phyloP scores from a whole-genome alignment of 2,113 vertebrate species.

The Oplegnathus fasciatus region DNA sequence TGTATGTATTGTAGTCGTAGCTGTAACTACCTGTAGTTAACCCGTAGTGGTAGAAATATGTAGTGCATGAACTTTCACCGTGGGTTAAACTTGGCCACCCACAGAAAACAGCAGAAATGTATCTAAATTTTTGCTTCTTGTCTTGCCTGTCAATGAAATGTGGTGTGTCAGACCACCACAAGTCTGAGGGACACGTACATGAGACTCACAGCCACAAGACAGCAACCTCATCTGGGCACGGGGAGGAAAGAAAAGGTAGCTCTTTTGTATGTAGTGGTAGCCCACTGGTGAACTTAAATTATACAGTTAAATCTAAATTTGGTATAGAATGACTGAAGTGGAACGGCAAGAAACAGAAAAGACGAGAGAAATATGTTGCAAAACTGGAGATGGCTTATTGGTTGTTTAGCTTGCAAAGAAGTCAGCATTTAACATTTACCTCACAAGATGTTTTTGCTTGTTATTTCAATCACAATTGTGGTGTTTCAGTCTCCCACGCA shows the following conservation, averaged over 20 bases:
- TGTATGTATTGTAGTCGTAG: no score
- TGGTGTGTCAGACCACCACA: no score
- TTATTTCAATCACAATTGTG: slow-evolving; percentile 3
- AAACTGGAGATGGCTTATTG: not conserved
- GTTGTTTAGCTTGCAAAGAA: not conserved
- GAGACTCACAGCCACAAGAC: not conserved
- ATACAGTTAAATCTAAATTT: not conserved
- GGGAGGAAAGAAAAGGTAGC: slow-evolving; percentile 16
- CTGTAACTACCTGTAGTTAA: not conserved
- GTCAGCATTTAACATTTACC: no score
- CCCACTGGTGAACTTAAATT: not conserved
- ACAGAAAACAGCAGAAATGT: not conserved
- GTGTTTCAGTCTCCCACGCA: slow-evolving; percentile 22
- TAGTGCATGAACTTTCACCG: not conserved
- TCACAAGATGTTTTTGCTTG: not conserved
- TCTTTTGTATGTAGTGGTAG: not conserved
- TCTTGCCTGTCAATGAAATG: no score
- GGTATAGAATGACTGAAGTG: not conserved
- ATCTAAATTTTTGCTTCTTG: no score
- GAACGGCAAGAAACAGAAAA: not conserved
- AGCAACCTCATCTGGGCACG: not conserved
- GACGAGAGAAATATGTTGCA: not conserved
- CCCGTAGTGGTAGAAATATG: not conserved
- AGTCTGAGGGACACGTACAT: no score
- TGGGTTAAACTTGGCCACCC: not conserved